Conservation (phyloP, 1,140 invertebrate genomes). For the Tetragonula clypearis region DNA sequence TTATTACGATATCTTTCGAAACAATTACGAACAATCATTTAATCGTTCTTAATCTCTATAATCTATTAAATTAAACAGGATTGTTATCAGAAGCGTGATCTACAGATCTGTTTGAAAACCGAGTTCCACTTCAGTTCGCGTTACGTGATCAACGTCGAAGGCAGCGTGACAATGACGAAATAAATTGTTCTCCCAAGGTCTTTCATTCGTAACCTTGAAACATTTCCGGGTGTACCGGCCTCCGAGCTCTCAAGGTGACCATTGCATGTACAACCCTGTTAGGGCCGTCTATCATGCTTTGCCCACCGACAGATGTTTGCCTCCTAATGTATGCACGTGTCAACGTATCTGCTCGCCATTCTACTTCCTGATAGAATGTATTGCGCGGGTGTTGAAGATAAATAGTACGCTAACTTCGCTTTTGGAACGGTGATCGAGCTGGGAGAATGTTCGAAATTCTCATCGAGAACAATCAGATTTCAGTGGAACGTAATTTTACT, state of each 20-base stretch:
- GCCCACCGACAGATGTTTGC: slow-evolving; percentile 73
- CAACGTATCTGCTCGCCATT: slow-evolving; percentile 70
- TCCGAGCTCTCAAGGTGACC: slow-evolving; percentile 61
- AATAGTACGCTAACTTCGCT: slow-evolving; percentile 48
- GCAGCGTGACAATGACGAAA: slow-evolving; percentile 31
- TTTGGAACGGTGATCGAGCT: slow-evolving; percentile 51
- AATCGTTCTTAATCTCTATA: neutral
- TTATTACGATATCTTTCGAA: neutral
- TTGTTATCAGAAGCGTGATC: neutral
- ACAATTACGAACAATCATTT: neutral
- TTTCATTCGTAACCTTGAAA: slow-evolving; percentile 40
- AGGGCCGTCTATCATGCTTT: slow-evolving; percentile 65
- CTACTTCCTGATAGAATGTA: slow-evolving; percentile 64
- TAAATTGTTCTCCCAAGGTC: slow-evolving; percentile 51
- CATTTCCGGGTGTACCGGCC: slow-evolving; percentile 44
- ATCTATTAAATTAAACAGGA: neutral
- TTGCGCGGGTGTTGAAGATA: slow-evolving; percentile 30
- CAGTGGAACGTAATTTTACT: neutral
- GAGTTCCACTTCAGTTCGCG: neutral
- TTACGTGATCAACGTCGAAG: neutral
- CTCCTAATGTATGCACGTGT: slow-evolving; percentile 76
- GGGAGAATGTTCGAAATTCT: slow-evolving; percentile 1
- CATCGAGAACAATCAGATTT: neutral
- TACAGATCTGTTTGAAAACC: neutral
- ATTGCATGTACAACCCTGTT: slow-evolving; percentile 64